Evolutionary conservation across 2,113 vertebrate genomes (phyloP).

Genomic region (Pollachius pollachius): DNA sequence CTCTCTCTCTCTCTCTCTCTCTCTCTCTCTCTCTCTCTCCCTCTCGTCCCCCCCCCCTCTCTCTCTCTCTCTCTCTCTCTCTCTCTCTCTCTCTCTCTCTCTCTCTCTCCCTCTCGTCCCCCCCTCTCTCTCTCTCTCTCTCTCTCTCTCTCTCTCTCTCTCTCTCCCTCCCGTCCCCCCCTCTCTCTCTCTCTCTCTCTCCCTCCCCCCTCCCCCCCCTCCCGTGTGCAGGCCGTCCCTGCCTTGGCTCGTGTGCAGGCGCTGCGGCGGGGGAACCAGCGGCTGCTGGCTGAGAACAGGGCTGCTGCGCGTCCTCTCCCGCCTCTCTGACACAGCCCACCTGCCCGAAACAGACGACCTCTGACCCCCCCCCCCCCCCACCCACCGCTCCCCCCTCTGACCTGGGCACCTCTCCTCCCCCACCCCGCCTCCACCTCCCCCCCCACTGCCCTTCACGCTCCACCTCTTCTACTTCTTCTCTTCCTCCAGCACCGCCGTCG

Average conservation of each 20-base stretch:
- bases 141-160: constrained; percentile 27
- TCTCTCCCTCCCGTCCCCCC: constrained; percentile 16
- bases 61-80: too few species aligned
- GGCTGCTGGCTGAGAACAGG: constrained; percentile 91
- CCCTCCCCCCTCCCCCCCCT: constrained; percentile 29
- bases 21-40: too few species aligned
- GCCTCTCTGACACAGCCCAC: constrained; percentile 81
- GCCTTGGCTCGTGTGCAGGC: constrained; percentile 88
- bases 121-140: constrained; percentile 16
- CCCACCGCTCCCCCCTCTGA: constrained; percentile 44
- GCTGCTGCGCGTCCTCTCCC: constrained; percentile 89
- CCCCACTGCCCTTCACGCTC: constrained; percentile 57
- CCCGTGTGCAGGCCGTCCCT: constrained; percentile 84
- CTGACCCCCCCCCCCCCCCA: constrained; percentile 74
- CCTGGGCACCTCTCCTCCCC: constrained; percentile 56
- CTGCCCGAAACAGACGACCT: constrained; percentile 88
- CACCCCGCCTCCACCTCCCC: constrained; percentile 49
- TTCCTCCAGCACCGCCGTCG: constrained; percentile 40
- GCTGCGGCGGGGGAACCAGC: constrained; percentile 87
- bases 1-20: neutral
- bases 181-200: constrained; percentile 22
- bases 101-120: constrained; percentile 15
- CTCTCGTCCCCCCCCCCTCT: too few species aligned
- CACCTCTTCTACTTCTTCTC: constrained; percentile 35
- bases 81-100: constrained; percentile 13